These are phyloP conservation scores for Apis laboriosa DNA, from an alignment of 1,140 invertebrate species.

Conservation along the genomic window DNA sequence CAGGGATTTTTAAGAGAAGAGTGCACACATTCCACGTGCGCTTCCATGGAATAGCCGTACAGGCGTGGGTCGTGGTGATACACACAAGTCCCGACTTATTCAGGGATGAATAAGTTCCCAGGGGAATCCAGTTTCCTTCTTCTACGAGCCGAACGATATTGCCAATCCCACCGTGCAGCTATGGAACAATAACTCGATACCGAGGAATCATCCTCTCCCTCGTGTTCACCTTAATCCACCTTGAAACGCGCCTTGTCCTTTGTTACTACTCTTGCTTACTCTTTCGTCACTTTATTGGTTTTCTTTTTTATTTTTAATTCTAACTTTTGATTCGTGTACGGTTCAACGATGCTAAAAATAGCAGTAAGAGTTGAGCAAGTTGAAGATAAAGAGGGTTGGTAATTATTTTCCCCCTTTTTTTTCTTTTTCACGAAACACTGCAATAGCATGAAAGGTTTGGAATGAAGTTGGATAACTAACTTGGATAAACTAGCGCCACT, in stretches of 20 bases:
- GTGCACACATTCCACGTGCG: neutral
- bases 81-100: neutral
- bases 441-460: too few relatives aligned
- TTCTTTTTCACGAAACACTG: too few relatives aligned
- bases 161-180: neutral
- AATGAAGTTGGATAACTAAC: too few relatives aligned
- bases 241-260: neutral
- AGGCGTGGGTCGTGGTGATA: neutral
- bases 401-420: too few relatives aligned
- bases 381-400: too few relatives aligned
- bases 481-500: too few relatives aligned
- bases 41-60: neutral
- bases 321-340: too few relatives aligned
- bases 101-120: constrained; percentile 1
- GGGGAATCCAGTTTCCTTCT: neutral
- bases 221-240: neutral
- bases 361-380: too few relatives aligned
- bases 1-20: constrained; percentile 2
- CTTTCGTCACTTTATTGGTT: too few relatives aligned
- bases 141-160: neutral
- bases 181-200: constrained; percentile 1
- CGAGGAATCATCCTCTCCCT: constrained; percentile 4
- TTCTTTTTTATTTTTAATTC: too few relatives aligned
- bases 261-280: too few relatives aligned
- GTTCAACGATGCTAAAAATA: too few relatives aligned